Evolutionary conservation across 2,888 invertebrate species (phyloP).

Genomic region (Proisotoma minuta): DNA sequence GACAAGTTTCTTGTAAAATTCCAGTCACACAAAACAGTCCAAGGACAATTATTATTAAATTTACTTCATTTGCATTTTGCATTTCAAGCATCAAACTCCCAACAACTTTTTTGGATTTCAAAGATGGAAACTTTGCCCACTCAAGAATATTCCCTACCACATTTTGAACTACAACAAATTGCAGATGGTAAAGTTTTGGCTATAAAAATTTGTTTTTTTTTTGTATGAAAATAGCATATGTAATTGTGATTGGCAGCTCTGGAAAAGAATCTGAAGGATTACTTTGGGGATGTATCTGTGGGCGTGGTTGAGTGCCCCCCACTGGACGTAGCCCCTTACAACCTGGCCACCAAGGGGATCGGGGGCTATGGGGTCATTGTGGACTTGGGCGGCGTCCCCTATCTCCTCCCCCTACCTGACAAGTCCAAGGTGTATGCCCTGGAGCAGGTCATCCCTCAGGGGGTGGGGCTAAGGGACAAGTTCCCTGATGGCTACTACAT

Average conservation of each 20-base stretch:
- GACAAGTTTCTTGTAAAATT: no score
- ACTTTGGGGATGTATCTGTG: conserved; percentile 68
- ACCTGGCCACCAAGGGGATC: conserved; percentile 62
- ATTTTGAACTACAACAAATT: background rate
- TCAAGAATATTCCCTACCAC: background rate
- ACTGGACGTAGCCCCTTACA: conserved; percentile 71
- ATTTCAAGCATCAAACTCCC: no score
- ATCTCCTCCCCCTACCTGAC: conserved; percentile 37
- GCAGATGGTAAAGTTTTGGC: background rate
- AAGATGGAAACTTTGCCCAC: background rate
- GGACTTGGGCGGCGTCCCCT: conserved; percentile 42
- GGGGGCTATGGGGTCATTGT: conserved; percentile 29
- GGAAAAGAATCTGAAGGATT: conserved; percentile 56
- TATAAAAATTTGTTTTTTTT: background rate
- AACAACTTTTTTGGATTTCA: background rate
- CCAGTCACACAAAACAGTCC: no score
- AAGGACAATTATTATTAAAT: no score
- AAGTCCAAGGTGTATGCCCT: conserved; percentile 38
- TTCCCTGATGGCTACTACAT: conserved; percentile 42
- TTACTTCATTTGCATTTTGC: no score
- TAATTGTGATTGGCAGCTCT: conserved; percentile 22
- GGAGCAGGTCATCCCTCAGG: conserved; percentile 25
- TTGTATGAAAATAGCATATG: background rate
- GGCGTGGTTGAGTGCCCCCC: conserved; percentile 80
- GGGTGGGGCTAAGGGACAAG: conserved; percentile 28